phyloP scores from a whole-genome alignment of 2,888 invertebrate species.

The Teleiodes luculella region DNA sequence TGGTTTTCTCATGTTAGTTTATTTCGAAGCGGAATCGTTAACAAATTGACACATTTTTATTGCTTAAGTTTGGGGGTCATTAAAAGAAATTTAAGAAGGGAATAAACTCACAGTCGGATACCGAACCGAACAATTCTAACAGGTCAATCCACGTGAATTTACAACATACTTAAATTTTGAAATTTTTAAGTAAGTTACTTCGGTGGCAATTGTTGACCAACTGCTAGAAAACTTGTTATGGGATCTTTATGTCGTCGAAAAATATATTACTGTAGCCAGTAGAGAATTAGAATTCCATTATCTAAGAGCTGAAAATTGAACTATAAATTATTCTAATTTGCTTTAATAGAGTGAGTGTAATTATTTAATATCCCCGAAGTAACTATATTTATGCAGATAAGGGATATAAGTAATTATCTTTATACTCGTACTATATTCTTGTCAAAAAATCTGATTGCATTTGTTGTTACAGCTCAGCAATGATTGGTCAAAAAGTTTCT shows the following conservation, averaged over 20 bases:
- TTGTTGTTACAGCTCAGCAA: too few species aligned
- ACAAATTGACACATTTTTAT: constrained; percentile 58
- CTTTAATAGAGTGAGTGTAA: too few species aligned
- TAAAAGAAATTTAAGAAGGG: constrained; percentile 49
- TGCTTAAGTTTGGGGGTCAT: constrained; percentile 39
- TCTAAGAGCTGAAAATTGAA: not conserved
- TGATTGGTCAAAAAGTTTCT: too few species aligned
- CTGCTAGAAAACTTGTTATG: constrained; percentile 23
- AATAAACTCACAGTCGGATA: constrained; percentile 25
- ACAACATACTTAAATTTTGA: constrained; percentile 52
- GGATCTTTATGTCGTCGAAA: constrained; percentile 10
- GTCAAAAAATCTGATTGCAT: too few species aligned
- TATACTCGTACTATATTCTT: too few species aligned
- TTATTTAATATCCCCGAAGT: too few species aligned
- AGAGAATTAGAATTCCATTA: not conserved
- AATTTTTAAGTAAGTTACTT: constrained; percentile 51
- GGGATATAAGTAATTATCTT: too few species aligned
- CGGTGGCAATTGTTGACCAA: constrained; percentile 30
- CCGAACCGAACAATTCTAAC: constrained; percentile 35
- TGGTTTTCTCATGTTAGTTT: not conserved
- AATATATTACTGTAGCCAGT: not conserved
- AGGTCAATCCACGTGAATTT: constrained; percentile 53
- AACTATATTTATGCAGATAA: too few species aligned
- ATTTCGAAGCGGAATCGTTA: constrained; percentile 34
- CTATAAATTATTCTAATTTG: not conserved